Conservation (phyloP, 2,888 invertebrate genomes). For the Resseliella maxima region DNA sequence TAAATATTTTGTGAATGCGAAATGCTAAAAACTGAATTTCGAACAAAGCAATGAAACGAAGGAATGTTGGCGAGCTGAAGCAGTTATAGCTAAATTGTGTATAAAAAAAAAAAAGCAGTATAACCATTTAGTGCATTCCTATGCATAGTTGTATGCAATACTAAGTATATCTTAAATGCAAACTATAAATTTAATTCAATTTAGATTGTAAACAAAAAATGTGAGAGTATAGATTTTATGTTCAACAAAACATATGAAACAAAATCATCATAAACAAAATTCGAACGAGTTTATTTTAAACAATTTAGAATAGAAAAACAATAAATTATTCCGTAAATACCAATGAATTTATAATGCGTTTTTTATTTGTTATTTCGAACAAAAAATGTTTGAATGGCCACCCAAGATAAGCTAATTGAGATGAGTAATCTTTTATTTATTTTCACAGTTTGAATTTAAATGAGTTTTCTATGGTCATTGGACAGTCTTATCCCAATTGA, state of each 20-base stretch:
- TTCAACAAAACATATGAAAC: constrained; percentile 44
- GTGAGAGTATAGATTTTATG: constrained; percentile 53
- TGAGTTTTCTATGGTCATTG: too few species aligned
- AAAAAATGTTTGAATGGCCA: too few species aligned
- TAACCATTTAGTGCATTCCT: constrained; percentile 44
- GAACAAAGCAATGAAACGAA: not conserved
- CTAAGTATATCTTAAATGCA: constrained; percentile 7
- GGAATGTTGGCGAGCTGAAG: not conserved
- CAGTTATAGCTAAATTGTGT: not conserved
- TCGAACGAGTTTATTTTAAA: constrained; percentile 44
- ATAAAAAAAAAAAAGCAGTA: not conserved
- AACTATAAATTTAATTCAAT: constrained; percentile 40
- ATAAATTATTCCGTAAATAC: constrained; percentile 51
- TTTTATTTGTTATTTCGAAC: not conserved
- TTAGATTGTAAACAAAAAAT: constrained; percentile 26
- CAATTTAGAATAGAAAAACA: constrained; percentile 46
- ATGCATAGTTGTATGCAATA: constrained; percentile 43
- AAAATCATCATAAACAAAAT: constrained; percentile 44
- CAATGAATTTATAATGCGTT: not conserved
- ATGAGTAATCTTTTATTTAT: too few species aligned
- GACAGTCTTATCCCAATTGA: too few species aligned
- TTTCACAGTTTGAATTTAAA: too few species aligned
- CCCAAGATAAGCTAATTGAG: too few species aligned
- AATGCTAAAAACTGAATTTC: constrained; percentile 24
- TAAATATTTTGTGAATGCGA: constrained; percentile 24